Evolutionary conservation across 2,113 vertebrate genomes (phyloP).

Genomic region (Trachemys scripta): DNA sequence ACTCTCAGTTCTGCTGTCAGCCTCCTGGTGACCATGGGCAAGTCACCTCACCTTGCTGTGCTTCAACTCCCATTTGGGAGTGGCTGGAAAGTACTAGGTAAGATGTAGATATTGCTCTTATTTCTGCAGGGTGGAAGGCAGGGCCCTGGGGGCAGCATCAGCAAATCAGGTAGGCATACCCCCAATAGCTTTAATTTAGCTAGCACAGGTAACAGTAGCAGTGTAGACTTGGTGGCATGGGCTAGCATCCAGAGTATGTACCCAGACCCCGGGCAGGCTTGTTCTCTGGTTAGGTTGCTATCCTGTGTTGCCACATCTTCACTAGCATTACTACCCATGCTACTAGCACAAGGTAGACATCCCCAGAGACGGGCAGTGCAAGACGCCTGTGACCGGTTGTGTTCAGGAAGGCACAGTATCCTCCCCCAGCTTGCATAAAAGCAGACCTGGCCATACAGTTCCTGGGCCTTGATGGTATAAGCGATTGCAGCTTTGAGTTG

Average conservation of each 20-base stretch:
- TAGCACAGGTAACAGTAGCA: background rate
- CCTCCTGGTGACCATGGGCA: background rate
- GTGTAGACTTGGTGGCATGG: background rate
- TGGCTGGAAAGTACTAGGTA: background rate
- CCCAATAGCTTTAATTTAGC: background rate
- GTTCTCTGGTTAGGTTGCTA: background rate
- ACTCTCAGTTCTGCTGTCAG: background rate
- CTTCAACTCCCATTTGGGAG: background rate
- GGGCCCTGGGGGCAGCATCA: background rate
- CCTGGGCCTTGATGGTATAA: background rate
- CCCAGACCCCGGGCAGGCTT: background rate
- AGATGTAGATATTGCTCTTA: background rate
- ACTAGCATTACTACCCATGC: background rate
- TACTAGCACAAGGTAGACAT: background rate
- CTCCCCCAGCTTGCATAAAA: background rate
- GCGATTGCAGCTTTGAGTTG: background rate
- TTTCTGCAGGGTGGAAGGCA: background rate
- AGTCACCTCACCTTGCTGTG: background rate
- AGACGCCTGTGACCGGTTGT: background rate
- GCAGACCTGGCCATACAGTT: background rate
- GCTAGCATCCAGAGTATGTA: too few species aligned
- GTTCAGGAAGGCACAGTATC: background rate
- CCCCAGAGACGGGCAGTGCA: background rate
- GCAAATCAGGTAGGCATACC: background rate
- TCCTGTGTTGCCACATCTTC: background rate